These are phyloP conservation scores for Drosophila greeni DNA, from an alignment of 2,888 invertebrate genomes.

Conservation along the genomic window DNA sequence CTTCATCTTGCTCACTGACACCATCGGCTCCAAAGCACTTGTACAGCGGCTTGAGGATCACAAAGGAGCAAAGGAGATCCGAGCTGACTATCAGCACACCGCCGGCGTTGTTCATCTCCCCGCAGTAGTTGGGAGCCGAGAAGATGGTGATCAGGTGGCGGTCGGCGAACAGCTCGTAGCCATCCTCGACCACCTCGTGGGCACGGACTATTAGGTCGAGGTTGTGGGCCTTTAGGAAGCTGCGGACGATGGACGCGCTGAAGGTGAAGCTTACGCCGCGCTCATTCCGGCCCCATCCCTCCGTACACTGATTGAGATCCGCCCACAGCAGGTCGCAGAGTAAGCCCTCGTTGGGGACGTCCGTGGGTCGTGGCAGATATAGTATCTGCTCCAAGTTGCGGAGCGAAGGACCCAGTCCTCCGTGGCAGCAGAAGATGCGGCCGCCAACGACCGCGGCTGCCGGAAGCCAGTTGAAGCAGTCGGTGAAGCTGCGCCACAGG, in stretches of 20 bases:
- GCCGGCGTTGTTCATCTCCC: slow-evolving; percentile 81
- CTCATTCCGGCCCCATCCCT: slow-evolving; percentile 99
- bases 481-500: slow-evolving; percentile 98
- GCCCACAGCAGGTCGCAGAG: slow-evolving; percentile 97
- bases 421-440: slow-evolving; percentile 86
- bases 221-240: slow-evolving; percentile 88
- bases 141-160: slow-evolving; percentile 92
- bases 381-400: slow-evolving; percentile 97
- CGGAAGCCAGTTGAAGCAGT: slow-evolving; percentile 98
- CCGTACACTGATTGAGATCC: slow-evolving; percentile 94
- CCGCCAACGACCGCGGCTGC: slow-evolving; percentile 95
- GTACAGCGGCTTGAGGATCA: slow-evolving; percentile 20
- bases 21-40: background rate
- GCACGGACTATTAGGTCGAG: slow-evolving; percentile 98
- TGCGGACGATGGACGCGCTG: slow-evolving; percentile 88
- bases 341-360: slow-evolving; percentile 95
- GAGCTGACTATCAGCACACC: slow-evolving; percentile 97
- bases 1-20: background rate
- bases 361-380: slow-evolving; percentile 96
- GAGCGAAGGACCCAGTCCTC: slow-evolving; percentile 90
- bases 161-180: slow-evolving; percentile 97
- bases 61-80: slow-evolving; percentile 32
- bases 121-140: slow-evolving; percentile 86
- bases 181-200: slow-evolving; percentile 98
- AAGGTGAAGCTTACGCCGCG: slow-evolving; percentile 98